A percentile compares a stretch with the other conserved stretches of the same genome.
These are phyloP conservation scores for Anoplopoma fimbria DNA, from an alignment of 2,113 vertebrate species.

Conservation along the genomic window DNA sequence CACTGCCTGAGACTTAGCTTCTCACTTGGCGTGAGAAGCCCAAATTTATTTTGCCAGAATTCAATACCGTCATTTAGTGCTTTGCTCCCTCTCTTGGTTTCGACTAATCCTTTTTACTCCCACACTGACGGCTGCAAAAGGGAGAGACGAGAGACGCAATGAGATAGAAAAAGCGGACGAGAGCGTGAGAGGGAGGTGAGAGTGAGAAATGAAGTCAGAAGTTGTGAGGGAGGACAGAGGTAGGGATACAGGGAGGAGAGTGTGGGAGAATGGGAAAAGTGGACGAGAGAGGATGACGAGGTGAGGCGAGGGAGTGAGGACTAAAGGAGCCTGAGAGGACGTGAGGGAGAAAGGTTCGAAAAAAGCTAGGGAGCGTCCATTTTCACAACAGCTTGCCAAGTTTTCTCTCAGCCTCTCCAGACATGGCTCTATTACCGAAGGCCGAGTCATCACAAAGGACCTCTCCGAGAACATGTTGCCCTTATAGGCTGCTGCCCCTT, in stretches of 20 bases:
- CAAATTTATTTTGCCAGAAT: constrained; percentile 74
- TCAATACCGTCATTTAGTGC: constrained; percentile 75
- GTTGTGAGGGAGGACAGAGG: constrained; percentile 58
- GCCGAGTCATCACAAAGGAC: constrained; percentile 20
- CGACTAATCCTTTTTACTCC: constrained; percentile 78
- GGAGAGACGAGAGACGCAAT: constrained; percentile 22
- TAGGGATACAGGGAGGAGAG: constrained; percentile 23
- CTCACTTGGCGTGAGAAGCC: constrained; percentile 62
- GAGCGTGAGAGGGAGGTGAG: constrained; percentile 45
- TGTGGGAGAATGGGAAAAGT: constrained; percentile 32
- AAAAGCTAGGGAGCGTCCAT: background rate
- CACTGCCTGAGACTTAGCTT: constrained; percentile 59
- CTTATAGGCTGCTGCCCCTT: background rate
- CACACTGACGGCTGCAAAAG: constrained; percentile 62
- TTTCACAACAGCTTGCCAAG: constrained; percentile 33
- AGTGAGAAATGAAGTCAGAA: constrained; percentile 55
- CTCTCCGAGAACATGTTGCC: background rate
- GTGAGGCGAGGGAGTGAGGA: constrained; percentile 17
- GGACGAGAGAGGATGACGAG: constrained; percentile 17
- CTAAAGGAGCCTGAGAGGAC: constrained; percentile 25
- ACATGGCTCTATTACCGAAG: constrained; percentile 6
- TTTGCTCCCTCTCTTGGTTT: constrained; percentile 65
- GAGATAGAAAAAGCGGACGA: constrained; percentile 46
- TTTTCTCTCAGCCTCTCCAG: constrained; percentile 19
- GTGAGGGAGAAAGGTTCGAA: constrained; percentile 16